Evolutionary conservation across 2,888 invertebrate species (phyloP).

Genomic region (Notodromas monacha): DNA sequence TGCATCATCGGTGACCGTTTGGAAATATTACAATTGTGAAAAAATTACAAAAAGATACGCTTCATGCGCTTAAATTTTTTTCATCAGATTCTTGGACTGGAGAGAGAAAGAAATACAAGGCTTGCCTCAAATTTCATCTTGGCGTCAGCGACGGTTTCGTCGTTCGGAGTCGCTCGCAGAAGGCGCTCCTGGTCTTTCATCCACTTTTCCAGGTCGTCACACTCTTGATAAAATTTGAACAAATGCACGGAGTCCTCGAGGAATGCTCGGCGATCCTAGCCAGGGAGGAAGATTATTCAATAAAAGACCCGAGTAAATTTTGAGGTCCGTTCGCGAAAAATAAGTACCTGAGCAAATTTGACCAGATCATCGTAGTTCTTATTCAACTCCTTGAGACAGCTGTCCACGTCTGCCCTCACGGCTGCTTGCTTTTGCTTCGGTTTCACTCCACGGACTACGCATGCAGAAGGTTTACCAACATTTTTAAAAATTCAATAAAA

Average conservation of each 20-base stretch:
- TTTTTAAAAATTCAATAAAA: no score
- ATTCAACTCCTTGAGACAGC: conserved; percentile 42
- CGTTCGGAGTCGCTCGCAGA: conserved; percentile 19
- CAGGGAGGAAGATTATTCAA: conserved; percentile 8
- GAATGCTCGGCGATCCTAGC: conserved; percentile 35
- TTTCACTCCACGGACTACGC: conserved; percentile 1
- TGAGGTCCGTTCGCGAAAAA: no score
- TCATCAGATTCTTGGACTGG: background rate
- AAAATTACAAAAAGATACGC: no score
- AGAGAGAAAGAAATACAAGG: conserved; percentile 7
- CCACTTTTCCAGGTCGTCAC: conserved; percentile 92
- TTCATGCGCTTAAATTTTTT: background rate
- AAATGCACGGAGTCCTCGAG: conserved; percentile 69
- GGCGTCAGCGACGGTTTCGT: background rate
- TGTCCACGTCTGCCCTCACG: conserved; percentile 45
- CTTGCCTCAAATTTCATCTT: conserved; percentile 47
- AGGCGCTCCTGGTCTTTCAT: conserved; percentile 76
- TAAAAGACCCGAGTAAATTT: background rate
- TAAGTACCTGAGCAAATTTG: conserved; percentile 34
- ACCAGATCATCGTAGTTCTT: conserved; percentile 45
- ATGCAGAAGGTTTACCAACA: no score
- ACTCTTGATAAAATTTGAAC: conserved; percentile 75
- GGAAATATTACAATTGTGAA: no score
- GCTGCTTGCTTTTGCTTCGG: conserved; percentile 24
- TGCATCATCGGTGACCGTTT: no score